phyloP scores from a whole-genome alignment of 2,113 vertebrate genomes.

The Rhynchopsitta pachyrhyncha region DNA sequence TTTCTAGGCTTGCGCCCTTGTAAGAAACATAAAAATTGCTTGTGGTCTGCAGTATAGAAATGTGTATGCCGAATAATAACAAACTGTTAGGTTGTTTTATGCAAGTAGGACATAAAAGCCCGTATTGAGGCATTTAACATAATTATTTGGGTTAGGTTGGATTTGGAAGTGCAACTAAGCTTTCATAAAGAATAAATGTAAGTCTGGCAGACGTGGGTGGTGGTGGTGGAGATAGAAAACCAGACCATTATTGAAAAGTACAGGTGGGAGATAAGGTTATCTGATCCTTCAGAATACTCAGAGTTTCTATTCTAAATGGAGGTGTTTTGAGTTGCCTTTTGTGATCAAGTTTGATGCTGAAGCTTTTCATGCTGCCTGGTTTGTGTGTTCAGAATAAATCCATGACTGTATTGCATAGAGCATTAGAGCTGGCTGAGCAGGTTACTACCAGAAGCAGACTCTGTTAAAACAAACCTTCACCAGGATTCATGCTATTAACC shows the following conservation, averaged over 20 bases:
- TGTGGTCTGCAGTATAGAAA: background rate
- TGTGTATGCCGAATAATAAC: fast-evolving
- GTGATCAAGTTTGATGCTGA: background rate
- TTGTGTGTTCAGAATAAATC: background rate
- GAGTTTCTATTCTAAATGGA: background rate
- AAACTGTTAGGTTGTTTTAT: background rate
- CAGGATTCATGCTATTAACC: background rate
- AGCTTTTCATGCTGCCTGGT: background rate
- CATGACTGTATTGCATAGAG: fast-evolving
- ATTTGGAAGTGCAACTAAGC: background rate
- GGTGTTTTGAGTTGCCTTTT: background rate
- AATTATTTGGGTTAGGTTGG: background rate
- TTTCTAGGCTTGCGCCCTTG: background rate
- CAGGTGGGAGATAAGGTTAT: background rate
- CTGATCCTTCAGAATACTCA: background rate
- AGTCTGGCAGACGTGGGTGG: background rate
- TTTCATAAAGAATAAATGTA: background rate
- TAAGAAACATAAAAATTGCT: background rate
- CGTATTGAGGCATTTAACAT: background rate
- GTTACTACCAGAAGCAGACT: background rate
- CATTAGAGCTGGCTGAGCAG: background rate
- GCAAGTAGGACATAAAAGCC: background rate
- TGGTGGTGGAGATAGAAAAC: background rate
- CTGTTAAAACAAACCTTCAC: background rate
- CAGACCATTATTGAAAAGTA: background rate